Evolutionary conservation across 1,140 invertebrate genomes (phyloP).

Genomic region (Bilobella aurantiaca): DNA sequence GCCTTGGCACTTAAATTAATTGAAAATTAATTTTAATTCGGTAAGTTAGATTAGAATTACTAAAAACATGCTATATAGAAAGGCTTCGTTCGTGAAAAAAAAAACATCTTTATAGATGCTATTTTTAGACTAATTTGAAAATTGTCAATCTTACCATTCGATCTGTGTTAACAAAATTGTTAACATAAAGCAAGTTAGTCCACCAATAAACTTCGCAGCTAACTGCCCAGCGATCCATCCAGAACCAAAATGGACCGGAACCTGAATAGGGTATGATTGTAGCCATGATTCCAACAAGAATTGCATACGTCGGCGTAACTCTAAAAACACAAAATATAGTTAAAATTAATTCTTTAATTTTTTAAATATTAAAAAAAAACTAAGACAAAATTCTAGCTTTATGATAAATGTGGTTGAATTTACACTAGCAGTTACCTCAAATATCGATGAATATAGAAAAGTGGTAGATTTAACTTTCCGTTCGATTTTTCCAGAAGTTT

Average conservation of each 20-base stretch:
- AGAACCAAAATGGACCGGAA: slow-evolving; percentile 21
- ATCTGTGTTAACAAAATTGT: slow-evolving; percentile 68
- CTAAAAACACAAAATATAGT: slow-evolving; percentile 38
- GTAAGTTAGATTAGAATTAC: too few species aligned
- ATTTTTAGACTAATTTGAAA: too few species aligned
- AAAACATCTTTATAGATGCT: too few species aligned
- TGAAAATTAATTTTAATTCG: too few species aligned
- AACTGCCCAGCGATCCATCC: slow-evolving; percentile 11
- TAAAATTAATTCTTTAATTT: background rate
- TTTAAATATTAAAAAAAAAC: too few species aligned
- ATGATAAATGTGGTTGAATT: background rate
- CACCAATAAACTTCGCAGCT: slow-evolving; percentile 22
- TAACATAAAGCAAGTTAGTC: slow-evolving; percentile 38
- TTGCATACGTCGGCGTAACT: slow-evolving; percentile 57
- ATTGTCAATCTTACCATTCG: slow-evolving; percentile 55
- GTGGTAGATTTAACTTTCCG: slow-evolving; percentile 51
- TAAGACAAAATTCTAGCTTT: too few species aligned
- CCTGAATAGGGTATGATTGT: slow-evolving; percentile 41
- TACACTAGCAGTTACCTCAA: slow-evolving; percentile 25
- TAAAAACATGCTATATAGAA: too few species aligned
- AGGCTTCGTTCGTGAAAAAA: too few species aligned
- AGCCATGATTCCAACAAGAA: slow-evolving; percentile 57
- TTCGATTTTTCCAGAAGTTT: slow-evolving; percentile 51
- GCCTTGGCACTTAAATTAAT: slow-evolving; percentile 67
- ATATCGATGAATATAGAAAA: slow-evolving; percentile 46